Conservation (phyloP, 2,797 vertebrate species). For the Luscinia luscinia region DNA sequence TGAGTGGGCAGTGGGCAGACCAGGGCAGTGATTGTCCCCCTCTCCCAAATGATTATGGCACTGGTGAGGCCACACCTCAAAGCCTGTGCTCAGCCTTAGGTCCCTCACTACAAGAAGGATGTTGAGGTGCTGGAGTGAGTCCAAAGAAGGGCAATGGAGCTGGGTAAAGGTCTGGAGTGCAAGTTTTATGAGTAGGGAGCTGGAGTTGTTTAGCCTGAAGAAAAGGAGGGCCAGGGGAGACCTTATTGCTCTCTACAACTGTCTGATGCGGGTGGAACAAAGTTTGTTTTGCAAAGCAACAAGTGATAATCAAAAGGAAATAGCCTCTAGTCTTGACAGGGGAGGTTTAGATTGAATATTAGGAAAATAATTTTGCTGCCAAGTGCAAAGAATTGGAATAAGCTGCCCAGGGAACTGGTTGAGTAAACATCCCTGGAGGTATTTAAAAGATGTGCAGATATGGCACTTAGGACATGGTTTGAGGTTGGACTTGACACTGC, state of each 20-base stretch:
- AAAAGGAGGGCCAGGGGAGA: not conserved
- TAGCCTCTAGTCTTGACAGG: not conserved
- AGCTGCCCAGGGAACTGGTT: not conserved
- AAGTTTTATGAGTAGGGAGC: not conserved
- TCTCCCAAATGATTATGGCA: too few species aligned
- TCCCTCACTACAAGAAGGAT: not conserved
- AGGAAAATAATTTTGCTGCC: not conserved
- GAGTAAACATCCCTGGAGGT: not conserved
- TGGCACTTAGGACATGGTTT: not conserved
- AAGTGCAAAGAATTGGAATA: not conserved
- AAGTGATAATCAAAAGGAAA: not conserved
- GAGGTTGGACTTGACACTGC: not conserved
- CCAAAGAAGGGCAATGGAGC: not conserved
- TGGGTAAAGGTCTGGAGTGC: not conserved
- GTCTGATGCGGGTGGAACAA: not conserved
- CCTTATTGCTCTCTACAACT: not conserved
- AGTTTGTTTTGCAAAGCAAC: not conserved
- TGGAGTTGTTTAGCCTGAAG: not conserved
- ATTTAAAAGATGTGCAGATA: not conserved
- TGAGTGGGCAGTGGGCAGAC: not conserved
- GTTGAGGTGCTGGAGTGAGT: not conserved
- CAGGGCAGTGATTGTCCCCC: not conserved
- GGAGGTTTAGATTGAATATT: not conserved
- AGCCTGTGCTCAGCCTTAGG: not conserved
- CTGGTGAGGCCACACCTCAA: not conserved